Conservation (phyloP, 2,888 invertebrate genomes). For the Anagyrus pseudococci region DNA sequence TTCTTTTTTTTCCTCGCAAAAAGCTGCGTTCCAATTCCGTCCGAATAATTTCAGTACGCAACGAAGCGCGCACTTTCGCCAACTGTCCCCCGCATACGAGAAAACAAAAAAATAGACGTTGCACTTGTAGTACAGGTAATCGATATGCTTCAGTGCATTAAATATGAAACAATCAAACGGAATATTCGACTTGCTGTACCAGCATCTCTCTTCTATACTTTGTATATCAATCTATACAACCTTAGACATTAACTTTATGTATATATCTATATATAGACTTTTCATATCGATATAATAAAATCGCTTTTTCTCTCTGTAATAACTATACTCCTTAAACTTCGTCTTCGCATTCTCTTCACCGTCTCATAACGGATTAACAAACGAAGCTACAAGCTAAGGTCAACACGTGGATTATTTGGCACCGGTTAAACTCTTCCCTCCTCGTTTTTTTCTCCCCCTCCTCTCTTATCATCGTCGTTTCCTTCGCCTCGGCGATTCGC, state of each 20-base stretch:
- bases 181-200: not conserved
- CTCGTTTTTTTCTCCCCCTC: not conserved
- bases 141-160: not conserved
- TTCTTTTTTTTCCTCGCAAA: too few species aligned
- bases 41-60: too few species aligned
- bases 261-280: not conserved
- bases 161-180: not conserved
- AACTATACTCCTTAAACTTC: too few species aligned
- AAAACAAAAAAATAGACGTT: not conserved
- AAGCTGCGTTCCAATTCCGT: too few species aligned
- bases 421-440: slow-evolving; percentile 10
- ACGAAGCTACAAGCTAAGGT: slow-evolving; percentile 26
- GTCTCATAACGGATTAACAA: slow-evolving; percentile 20
- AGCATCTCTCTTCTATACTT: not conserved
- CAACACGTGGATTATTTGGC: slow-evolving; percentile 34
- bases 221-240: not conserved
- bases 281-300: slow-evolving; percentile 7
- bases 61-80: too few species aligned
- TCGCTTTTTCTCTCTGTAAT: not conserved
- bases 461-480: not conserved
- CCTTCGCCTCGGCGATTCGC: too few species aligned
- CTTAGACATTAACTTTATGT: not conserved
- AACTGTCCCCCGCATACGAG: too few species aligned
- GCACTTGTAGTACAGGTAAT: not conserved
- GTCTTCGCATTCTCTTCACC: not conserved